Evolutionary conservation across 2,797 vertebrate genomes (phyloP).

Genomic region (Anniella stebbinsi): DNA sequence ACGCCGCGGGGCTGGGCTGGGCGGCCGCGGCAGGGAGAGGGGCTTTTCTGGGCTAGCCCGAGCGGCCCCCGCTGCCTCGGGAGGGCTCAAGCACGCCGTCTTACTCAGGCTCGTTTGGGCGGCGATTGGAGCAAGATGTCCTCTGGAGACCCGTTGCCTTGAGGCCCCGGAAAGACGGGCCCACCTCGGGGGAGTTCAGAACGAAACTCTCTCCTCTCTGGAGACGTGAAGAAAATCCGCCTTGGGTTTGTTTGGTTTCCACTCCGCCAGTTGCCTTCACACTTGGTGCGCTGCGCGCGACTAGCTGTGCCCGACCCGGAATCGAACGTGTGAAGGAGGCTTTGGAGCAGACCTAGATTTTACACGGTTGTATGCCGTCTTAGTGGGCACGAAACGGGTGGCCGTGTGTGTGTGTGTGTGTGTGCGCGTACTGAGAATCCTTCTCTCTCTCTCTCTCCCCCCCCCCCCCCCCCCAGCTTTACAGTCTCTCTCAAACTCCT

Average conservation of each 20-base stretch:
- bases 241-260: background rate
- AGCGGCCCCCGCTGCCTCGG: background rate
- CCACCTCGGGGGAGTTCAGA: background rate
- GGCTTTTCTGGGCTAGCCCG: background rate
- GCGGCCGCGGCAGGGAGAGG: background rate
- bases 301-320: background rate
- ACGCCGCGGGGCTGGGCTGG: background rate
- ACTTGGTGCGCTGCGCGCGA: background rate
- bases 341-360: background rate
- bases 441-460: no score
- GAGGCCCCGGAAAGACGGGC: no score
- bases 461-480: no score
- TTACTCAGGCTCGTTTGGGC: background rate
- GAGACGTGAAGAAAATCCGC: background rate
- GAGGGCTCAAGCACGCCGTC: background rate
- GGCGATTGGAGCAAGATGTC: background rate
- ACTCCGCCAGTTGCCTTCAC: no score
- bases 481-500: no score
- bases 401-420: no score
- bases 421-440: background rate
- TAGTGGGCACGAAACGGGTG: background rate
- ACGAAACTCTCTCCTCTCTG: background rate
- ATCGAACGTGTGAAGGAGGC: background rate
- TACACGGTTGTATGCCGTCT: background rate
- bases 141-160: no score